Conservation (phyloP, 2,113 vertebrate species). For the Laticauda laticaudata region DNA sequence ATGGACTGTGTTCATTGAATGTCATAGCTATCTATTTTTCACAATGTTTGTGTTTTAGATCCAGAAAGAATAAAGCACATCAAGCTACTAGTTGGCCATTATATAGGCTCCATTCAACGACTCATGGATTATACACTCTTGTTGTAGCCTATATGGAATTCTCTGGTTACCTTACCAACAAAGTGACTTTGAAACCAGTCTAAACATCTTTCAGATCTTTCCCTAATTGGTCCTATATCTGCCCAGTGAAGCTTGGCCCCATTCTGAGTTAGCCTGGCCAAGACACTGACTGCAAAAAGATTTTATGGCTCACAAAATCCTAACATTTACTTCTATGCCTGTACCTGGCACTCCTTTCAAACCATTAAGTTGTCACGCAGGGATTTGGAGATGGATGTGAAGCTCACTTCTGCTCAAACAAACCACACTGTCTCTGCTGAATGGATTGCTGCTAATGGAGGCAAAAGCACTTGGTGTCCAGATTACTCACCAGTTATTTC, state of each 20-base stretch:
- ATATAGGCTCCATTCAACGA: background rate
- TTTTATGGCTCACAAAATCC: constrained; percentile 2
- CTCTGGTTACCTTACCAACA: background rate
- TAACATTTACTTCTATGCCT: constrained; percentile 7
- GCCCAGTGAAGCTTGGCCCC: background rate
- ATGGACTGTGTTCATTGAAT: background rate
- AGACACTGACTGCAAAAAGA: background rate
- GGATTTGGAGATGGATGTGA: constrained; percentile 3
- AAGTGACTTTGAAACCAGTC: background rate
- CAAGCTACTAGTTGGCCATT: background rate
- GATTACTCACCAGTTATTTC: background rate
- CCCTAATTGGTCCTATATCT: constrained; percentile 30
- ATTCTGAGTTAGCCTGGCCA: background rate
- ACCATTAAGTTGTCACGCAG: background rate
- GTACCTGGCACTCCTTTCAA: constrained; percentile 21
- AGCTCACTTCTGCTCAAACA: background rate
- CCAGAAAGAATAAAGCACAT: background rate
- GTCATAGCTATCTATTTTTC: background rate
- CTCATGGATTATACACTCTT: background rate
- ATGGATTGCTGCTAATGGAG: background rate
- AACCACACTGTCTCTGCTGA: background rate
- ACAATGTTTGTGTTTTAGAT: background rate
- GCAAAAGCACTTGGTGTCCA: background rate
- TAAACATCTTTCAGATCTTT: constrained; percentile 1
- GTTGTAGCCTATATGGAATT: background rate